These are phyloP conservation scores for Phenganax subtilis DNA, from an alignment of 92 coral and sea anemone genomes.

Conservation along the genomic window DNA sequence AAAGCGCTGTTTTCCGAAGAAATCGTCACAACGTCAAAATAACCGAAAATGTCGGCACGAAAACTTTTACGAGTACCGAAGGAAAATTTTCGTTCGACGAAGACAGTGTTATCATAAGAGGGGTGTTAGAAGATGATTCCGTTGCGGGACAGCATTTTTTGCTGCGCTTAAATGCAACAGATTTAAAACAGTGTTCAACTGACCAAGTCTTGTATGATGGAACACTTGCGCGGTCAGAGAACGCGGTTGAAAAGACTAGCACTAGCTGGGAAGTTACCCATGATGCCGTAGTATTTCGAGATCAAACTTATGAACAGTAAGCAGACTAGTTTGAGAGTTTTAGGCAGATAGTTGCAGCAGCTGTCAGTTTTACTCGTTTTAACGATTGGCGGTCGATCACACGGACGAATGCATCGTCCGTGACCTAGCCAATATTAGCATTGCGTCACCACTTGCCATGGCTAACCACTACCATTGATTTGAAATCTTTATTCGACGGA, in stretches of 20 bases:
- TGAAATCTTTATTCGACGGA: too few species aligned
- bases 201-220: constrained; percentile 29
- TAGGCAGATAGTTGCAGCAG: not conserved
- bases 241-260: not conserved
- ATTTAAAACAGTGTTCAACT: not conserved
- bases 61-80: constrained; percentile 10
- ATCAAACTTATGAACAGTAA: not conserved
- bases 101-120: constrained; percentile 18
- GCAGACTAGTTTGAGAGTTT: not conserved
- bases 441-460: too few species aligned
- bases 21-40: constrained; percentile 20
- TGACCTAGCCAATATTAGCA: too few species aligned
- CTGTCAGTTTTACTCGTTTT: not conserved
- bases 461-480: too few species aligned
- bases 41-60: constrained; percentile 37
- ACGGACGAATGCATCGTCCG: too few species aligned
- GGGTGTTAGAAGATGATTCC: constrained; percentile 26
- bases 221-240: constrained; percentile 9
- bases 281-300: constrained; percentile 29
- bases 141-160: constrained; percentile 17
- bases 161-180: constrained; percentile 21
- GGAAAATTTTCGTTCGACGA: constrained; percentile 26
- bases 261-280: constrained; percentile 34
- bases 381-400: too few species aligned
- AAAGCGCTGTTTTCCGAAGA: constrained; percentile 18